Percentiles rank a stretch among this genome's conserved stretches.
phyloP scores from a whole-genome alignment of 23 tunicate genomes.

The Halocynthia aurantium region DNA sequence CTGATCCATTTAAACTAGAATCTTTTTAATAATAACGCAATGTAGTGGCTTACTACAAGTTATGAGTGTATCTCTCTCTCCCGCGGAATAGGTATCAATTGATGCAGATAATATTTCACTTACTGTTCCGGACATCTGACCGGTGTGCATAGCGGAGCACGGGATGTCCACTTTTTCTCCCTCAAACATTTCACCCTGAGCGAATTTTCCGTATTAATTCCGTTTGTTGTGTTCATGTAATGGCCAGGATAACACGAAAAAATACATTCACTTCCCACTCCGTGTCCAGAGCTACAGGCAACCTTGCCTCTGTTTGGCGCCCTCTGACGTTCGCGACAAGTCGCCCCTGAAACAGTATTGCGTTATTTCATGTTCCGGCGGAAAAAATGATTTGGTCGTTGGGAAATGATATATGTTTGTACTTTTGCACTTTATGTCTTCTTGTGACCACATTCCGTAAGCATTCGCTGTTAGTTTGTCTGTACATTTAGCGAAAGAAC shows the following conservation, averaged over 20 bases:
- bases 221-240: background rate
- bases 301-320: slow-evolving; percentile 1
- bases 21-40: too few species aligned
- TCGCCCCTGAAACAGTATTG: background rate
- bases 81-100: too few species aligned
- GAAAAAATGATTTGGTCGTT: background rate
- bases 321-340: background rate
- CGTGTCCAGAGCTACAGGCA: background rate
- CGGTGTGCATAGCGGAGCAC: background rate
- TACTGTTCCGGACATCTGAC: background rate
- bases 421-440: background rate
- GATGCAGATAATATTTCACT: background rate
- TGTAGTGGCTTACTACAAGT: too few species aligned
- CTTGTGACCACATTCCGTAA: slow-evolving; percentile 11
- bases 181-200: slow-evolving; percentile 3
- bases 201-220: background rate
- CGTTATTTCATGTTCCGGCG: background rate
- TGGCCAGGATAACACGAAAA: background rate
- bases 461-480: slow-evolving; percentile 2
- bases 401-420: background rate
- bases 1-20: too few species aligned
- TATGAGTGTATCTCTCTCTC: too few species aligned
- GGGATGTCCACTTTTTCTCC: background rate
- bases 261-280: slow-evolving; percentile 8
- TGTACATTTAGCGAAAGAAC: background rate